Conservation (phyloP, 2,888 invertebrate genomes). For the Calameuta idolon region DNA sequence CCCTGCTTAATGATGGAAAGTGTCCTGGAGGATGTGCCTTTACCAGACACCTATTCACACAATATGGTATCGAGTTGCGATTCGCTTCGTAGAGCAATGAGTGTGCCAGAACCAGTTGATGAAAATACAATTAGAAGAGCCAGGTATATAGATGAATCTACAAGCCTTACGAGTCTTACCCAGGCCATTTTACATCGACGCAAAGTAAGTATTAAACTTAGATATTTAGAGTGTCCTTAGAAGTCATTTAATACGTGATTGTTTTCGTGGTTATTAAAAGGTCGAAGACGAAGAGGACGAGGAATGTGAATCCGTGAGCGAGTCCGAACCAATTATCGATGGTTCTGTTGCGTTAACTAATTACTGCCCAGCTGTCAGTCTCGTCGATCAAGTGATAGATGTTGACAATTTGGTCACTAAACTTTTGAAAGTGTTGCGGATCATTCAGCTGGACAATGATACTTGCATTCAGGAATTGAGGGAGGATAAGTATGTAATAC, state of each 20-base stretch:
- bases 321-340: conserved; percentile 67
- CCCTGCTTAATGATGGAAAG: conserved; percentile 87
- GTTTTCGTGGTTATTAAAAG: conserved; percentile 27
- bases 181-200: conserved; percentile 82
- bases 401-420: conserved; percentile 82
- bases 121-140: conserved; percentile 47
- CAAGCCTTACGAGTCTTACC: conserved; percentile 77
- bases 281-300: conserved; percentile 64
- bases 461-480: conserved; percentile 76
- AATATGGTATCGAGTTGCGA: conserved; percentile 77
- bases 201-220: conserved; percentile 56
- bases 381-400: conserved; percentile 80
- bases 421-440: conserved; percentile 78
- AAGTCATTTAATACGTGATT: background rate
- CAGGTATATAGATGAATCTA: conserved; percentile 72
- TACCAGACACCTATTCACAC: conserved; percentile 76
- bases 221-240: conserved; percentile 6
- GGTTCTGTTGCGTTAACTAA: conserved; percentile 66
- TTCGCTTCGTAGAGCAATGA: conserved; percentile 60
- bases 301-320: conserved; percentile 62
- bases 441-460: conserved; percentile 79
- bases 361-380: conserved; percentile 71
- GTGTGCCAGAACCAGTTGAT: conserved; percentile 58
- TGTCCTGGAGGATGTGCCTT: conserved; percentile 75
- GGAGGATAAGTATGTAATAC: conserved; percentile 71